phyloP scores from a whole-genome alignment of 2,888 invertebrate genomes.

The Spodoptera exigua region DNA sequence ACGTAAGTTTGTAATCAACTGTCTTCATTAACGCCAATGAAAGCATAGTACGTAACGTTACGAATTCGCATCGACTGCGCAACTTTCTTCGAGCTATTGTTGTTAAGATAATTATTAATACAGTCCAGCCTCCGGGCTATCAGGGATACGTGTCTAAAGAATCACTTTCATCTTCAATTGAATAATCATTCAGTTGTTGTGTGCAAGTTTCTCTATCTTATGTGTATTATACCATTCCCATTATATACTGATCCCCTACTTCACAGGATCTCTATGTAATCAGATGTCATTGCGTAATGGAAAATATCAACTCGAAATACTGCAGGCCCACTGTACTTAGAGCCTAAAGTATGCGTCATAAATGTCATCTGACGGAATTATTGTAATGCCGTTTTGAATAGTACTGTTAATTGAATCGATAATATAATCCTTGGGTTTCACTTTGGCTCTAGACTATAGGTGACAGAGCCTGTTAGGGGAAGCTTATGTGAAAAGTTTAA shows the following conservation, averaged over 20 bases:
- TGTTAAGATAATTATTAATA: slow-evolving; percentile 75
- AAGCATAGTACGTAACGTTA: slow-evolving; percentile 75
- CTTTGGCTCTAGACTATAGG: too few relatives aligned
- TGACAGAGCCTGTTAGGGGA: too few relatives aligned
- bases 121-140: slow-evolving; percentile 57
- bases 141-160: slow-evolving; percentile 37
- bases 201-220: slow-evolving; percentile 39
- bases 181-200: slow-evolving; percentile 22
- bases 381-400: slow-evolving; percentile 25
- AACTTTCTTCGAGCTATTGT: slow-evolving; percentile 80
- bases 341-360: slow-evolving; percentile 29
- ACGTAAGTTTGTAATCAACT: slow-evolving; percentile 47
- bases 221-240: slow-evolving; percentile 1
- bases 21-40: slow-evolving; percentile 64
- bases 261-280: too few relatives aligned
- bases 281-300: too few relatives aligned
- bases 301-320: too few relatives aligned
- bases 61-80: slow-evolving; percentile 72
- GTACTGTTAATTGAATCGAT: slow-evolving; percentile 11
- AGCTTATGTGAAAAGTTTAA: too few relatives aligned
- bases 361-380: slow-evolving; percentile 37
- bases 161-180: slow-evolving; percentile 53
- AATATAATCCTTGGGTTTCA: slow-evolving; percentile 30
- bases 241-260: too few relatives aligned
- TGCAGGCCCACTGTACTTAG: too few relatives aligned